Conservation (phyloP, 2,113 vertebrate species). For the Heptranchias perlo region DNA sequence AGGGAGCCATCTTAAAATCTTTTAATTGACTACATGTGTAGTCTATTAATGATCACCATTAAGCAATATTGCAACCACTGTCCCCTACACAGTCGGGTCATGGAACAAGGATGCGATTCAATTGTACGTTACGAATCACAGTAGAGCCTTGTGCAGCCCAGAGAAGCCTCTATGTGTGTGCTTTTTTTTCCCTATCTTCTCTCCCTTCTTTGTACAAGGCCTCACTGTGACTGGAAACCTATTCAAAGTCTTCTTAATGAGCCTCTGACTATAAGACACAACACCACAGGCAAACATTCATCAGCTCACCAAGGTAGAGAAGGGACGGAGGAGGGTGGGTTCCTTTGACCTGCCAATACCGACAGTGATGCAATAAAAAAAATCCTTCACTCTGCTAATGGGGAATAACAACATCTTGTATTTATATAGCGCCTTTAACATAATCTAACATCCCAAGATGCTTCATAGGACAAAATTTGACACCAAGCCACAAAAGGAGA, state of each 20-base stretch:
- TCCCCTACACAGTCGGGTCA: no score
- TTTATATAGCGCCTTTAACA: no score
- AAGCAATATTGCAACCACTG: background rate
- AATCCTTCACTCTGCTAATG: background rate
- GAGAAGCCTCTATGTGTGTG: background rate
- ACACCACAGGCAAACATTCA: background rate
- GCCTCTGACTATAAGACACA: background rate
- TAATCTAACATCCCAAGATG: background rate
- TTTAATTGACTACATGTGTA: background rate
- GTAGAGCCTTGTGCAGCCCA: background rate
- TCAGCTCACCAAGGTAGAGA: background rate
- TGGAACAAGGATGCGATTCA: background rate
- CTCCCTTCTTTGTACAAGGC: background rate
- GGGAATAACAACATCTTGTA: background rate
- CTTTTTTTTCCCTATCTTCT: background rate
- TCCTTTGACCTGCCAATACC: background rate
- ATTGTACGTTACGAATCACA: background rate
- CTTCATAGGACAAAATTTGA: background rate
- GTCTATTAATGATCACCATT: slow-evolving; percentile 1
- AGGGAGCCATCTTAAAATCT: background rate
- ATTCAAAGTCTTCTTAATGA: background rate
- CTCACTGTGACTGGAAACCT: background rate
- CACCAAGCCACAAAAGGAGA: background rate
- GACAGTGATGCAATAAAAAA: background rate
- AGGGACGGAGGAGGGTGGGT: background rate